Evolutionary conservation across 2,797 vertebrate genomes (phyloP), one percentile per base, ranked within the genome.

Genomic region (Bufotes viridis): DNA sequence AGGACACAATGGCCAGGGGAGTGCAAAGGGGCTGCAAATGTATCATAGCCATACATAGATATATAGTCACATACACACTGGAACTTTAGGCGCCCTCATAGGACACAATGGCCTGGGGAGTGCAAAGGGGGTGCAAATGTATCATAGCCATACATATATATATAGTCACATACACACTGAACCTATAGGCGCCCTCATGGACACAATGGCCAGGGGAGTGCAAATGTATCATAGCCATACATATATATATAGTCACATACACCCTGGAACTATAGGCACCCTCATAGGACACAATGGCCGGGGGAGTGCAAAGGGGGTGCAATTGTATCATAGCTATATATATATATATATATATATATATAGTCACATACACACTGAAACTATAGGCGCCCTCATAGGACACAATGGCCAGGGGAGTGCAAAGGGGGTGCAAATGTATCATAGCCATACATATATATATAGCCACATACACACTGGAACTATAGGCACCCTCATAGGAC

Each of bases 201-300:
- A n/a, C n/a, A n/a, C n/a, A n/a, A n/a, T n/a, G n/a, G n/a, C n/a
- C n/a, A n/a, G n/a, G n/a, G 65, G n/a, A n/a, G 24, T 29, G 26
- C 67, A 14, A 69, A 69, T 13, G 29, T 14, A 69, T 67, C 22
- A n/a, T 24, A 8, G 2, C 65, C 65, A 69, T 24, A 8, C 63
- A 17, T 7, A 58, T 5, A 58, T 22, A 0, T 63, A 20, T 6
- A 22, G 22, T 22, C 20, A 63, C 60, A 63, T 58, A 95, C 94
- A 91, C 92, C 91, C 91, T 94, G 92, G 94, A 95, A 94, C 93
- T 93, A 92, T 94, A 95, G 95, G 93, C 93, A 91, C 93, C 92
- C 87, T 91, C 93, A 94, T 92, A 92, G 94, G 88, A 92, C 87
- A 90, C 93, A 49, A 10, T 42, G 0, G 14, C 53, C 42, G 51